Conservation (phyloP, 2,888 invertebrate genomes). For the Aquatica leii region DNA sequence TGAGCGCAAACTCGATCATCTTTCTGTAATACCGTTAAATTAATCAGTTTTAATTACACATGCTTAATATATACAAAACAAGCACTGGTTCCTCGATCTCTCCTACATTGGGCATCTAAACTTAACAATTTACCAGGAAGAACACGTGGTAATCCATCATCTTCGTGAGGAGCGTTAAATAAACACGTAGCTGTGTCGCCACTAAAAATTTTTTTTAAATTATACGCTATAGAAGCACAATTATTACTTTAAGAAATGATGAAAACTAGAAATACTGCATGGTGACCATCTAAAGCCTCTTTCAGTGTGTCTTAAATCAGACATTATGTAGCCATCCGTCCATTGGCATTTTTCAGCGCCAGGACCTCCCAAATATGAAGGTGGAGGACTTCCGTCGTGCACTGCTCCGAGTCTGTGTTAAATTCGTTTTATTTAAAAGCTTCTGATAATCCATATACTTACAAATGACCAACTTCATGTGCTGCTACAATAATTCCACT, state of each 20-base stretch:
- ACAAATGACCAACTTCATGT: conserved; percentile 97
- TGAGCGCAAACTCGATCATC: conserved; percentile 95
- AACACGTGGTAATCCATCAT: conserved; percentile 87
- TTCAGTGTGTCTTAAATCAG: conserved; percentile 91
- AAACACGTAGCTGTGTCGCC: conserved; percentile 94
- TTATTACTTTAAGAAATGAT: conserved; percentile 90
- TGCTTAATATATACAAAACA: conserved; percentile 69
- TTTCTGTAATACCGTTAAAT: conserved; percentile 69
- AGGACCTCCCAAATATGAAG: conserved; percentile 92
- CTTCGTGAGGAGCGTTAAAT: conserved; percentile 93
- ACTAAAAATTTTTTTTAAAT: conserved; percentile 63
- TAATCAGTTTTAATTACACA: neutral
- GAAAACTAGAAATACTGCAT: conserved; percentile 91
- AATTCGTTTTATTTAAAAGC: conserved; percentile 12
- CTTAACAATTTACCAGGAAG: conserved; percentile 88
- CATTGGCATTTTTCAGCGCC: conserved; percentile 94
- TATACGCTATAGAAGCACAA: no score
- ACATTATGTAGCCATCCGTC: conserved; percentile 97
- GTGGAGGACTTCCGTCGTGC: conserved; percentile 95
- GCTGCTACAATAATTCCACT: conserved; percentile 96
- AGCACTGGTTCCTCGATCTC: conserved; percentile 90
- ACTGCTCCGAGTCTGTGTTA: conserved; percentile 87
- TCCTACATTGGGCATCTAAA: conserved; percentile 90
- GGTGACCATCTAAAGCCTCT: conserved; percentile 95
- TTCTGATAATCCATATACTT: conserved; percentile 65